Evolutionary conservation across 2,113 vertebrate genomes (phyloP).

Genomic region (Lepidothrix coronata): DNA sequence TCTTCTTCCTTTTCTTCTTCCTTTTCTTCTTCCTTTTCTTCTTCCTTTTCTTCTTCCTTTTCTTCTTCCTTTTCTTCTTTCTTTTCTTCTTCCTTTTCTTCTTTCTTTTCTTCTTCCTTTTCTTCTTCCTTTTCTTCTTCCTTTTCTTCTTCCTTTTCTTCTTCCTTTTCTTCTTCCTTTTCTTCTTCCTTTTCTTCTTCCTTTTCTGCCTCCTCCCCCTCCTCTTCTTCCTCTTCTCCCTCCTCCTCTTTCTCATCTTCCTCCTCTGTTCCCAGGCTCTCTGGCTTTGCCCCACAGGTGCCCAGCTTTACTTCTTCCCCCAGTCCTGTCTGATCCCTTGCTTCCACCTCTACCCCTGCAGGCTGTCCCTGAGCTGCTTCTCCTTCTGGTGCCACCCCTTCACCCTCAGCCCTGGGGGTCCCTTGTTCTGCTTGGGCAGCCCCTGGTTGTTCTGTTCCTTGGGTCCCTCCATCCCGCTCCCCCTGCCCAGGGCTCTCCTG

Average conservation of each 20-base stretch:
- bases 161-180: background rate
- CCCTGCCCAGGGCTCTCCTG: background rate
- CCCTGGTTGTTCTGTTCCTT: background rate
- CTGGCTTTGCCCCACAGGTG: background rate
- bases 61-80: background rate
- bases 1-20: rapidly evolving
- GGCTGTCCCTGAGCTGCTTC: background rate
- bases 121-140: background rate
- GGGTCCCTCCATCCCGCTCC: background rate
- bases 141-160: background rate
- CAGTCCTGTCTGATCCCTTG: background rate
- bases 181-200: background rate
- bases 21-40: background rate
- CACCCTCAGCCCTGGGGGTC: background rate
- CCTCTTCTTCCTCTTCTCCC: rapidly evolving
- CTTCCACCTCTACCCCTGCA: background rate
- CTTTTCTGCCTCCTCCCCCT: rapidly evolving
- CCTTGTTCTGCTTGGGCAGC: background rate
- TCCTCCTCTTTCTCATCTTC: background rate
- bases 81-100: rapidly evolving
- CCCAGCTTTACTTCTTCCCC: background rate
- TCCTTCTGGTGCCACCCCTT: background rate
- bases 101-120: rapidly evolving
- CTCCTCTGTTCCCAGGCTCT: background rate
- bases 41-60: rapidly evolving